These are phyloP conservation scores for Trachelus troglodyta DNA, from an alignment of 2,888 invertebrate genomes.

Conservation along the genomic window DNA sequence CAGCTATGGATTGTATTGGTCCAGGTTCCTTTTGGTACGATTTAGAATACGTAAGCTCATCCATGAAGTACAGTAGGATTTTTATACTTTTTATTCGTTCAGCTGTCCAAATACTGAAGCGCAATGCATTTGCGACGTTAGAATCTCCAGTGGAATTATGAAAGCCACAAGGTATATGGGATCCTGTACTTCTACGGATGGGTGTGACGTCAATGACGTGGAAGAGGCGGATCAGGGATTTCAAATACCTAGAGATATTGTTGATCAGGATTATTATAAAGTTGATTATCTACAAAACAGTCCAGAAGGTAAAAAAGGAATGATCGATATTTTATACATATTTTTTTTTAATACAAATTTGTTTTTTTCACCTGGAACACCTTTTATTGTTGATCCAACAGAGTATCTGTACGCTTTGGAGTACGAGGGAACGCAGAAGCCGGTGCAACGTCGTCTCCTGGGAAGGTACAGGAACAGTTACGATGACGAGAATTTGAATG, in stretches of 20 bases:
- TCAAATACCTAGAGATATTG: too few species aligned
- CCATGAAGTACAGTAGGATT: not conserved
- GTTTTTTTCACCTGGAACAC: not conserved
- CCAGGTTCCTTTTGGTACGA: conserved; percentile 64
- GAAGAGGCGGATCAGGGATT: conserved; percentile 1
- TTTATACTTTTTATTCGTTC: conserved; percentile 27
- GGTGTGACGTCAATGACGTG: conserved; percentile 6
- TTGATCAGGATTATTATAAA: not conserved
- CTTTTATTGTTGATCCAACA: too few species aligned
- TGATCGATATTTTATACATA: not conserved
- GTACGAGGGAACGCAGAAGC: not conserved
- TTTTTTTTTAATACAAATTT: not conserved
- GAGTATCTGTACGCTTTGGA: not conserved
- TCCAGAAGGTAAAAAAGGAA: not conserved
- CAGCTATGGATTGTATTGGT: conserved; percentile 62
- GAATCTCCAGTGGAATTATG: conserved; percentile 28
- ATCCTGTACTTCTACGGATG: conserved; percentile 31
- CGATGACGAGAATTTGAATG: not conserved
- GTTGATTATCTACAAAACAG: not conserved
- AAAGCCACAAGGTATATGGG: conserved; percentile 35
- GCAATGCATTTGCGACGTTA: conserved; percentile 49
- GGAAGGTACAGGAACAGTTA: not conserved
- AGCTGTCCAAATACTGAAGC: conserved; percentile 48
- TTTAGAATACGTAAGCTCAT: not conserved
- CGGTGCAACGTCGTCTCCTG: conserved; percentile 8